A percentile compares a stretch with the other conserved stretches of the same genome.
Evolutionary conservation across 1,140 invertebrate genomes (phyloP).

Genomic region (Brachionus sp.): DNA sequence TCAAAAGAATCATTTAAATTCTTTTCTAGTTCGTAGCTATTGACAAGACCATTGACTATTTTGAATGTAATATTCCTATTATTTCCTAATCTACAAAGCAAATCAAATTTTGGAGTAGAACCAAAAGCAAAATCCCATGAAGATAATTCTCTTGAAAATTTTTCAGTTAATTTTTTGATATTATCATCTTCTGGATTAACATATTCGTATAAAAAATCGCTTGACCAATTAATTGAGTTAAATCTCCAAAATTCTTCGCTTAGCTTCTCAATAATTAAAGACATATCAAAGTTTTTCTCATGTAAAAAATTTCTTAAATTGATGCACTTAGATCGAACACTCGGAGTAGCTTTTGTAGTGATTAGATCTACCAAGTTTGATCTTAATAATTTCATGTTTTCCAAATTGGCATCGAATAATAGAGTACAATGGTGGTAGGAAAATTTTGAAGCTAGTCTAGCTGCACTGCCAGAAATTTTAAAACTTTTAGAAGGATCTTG

Average conservation of each 20-base stretch:
- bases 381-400: slow-evolving; percentile 61
- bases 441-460: slow-evolving; percentile 76
- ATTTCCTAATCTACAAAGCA: slow-evolving; percentile 45
- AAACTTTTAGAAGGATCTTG: background rate
- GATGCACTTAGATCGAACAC: slow-evolving; percentile 66
- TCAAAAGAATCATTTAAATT: background rate
- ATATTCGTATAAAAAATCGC: slow-evolving; percentile 8
- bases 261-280: slow-evolving; percentile 7
- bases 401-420: slow-evolving; percentile 75
- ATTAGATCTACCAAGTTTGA: slow-evolving; percentile 63
- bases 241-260: slow-evolving; percentile 42
- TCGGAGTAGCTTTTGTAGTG: slow-evolving; percentile 75
- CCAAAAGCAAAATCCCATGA: slow-evolving; percentile 84
- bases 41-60: background rate
- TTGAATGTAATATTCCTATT: background rate
- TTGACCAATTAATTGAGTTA: slow-evolving; percentile 39
- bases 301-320: slow-evolving; percentile 45
- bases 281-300: background rate
- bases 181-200: slow-evolving; percentile 30
- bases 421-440: slow-evolving; percentile 93
- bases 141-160: slow-evolving; percentile 66
- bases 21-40: background rate
- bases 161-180: slow-evolving; percentile 56
- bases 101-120: slow-evolving; percentile 77
- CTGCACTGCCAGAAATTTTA: slow-evolving; percentile 83